phyloP scores from a whole-genome alignment of 2,797 vertebrate species.

The Pseudotriccus pelzelni region DNA sequence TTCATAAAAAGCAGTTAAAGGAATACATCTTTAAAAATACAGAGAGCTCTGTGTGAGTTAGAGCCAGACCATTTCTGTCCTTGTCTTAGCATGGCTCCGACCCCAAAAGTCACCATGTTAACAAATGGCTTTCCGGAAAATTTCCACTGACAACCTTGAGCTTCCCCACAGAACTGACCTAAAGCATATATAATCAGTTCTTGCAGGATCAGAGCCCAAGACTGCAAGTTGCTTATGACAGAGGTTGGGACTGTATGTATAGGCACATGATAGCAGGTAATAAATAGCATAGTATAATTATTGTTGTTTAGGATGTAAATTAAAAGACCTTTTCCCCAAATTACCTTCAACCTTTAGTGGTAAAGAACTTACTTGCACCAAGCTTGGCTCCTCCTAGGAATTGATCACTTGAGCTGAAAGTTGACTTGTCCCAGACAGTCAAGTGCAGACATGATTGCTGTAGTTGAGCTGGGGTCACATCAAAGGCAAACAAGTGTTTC shows the following conservation, averaged over 20 bases:
- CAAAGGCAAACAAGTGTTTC: conserved; percentile 79
- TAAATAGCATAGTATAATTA: neutral
- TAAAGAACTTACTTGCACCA: conserved; percentile 47
- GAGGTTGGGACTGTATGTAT: rapidly evolving
- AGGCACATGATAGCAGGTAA: neutral
- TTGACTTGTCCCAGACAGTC: conserved; percentile 74
- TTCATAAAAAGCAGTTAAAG: neutral
- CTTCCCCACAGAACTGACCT: neutral
- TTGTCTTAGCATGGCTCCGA: neutral
- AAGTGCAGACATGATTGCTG: conserved; percentile 67
- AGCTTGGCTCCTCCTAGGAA: conserved; percentile 68
- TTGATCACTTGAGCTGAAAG: conserved; percentile 51
- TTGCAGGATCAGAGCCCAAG: neutral
- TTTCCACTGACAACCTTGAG: neutral
- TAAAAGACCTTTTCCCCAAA: neutral
- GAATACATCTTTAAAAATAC: neutral
- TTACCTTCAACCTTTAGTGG: neutral
- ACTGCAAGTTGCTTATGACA: neutral
- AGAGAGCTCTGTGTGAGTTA: neutral
- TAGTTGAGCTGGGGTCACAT: conserved; percentile 67
- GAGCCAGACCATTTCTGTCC: neutral
- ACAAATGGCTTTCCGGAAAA: neutral
- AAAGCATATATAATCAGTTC: neutral
- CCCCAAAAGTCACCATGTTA: neutral
- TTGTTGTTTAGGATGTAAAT: neutral